Evolutionary conservation across 2,113 vertebrate species (phyloP).

Genomic region (Pogona vitticeps): DNA sequence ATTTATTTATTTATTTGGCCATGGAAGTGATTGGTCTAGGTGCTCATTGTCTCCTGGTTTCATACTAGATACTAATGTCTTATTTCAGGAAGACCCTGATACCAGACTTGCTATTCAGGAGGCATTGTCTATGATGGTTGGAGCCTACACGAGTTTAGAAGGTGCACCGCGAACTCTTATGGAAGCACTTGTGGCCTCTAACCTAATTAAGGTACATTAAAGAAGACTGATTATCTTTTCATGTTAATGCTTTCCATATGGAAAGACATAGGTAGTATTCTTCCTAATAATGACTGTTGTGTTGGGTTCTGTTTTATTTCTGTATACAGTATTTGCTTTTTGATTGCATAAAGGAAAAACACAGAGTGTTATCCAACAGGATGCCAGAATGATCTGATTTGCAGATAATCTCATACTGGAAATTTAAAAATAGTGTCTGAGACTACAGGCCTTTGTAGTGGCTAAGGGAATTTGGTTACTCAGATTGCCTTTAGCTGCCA

Average conservation of each 20-base stretch:
- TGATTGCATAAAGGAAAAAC: background rate
- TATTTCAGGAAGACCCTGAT: constrained; percentile 89
- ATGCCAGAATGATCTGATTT: background rate
- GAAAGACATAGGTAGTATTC: background rate
- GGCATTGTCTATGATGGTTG: constrained; percentile 98
- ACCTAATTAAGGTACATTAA: constrained; percentile 89
- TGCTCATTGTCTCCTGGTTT: background rate
- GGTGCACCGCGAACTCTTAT: constrained; percentile 95
- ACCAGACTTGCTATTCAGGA: constrained; percentile 97
- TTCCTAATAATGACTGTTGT: background rate
- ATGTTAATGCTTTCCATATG: background rate
- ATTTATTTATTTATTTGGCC: background rate
- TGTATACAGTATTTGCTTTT: background rate
- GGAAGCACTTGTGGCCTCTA: constrained; percentile 96
- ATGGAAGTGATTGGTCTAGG: constrained; percentile 10
- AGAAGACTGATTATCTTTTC: background rate
- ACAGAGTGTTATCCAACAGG: background rate
- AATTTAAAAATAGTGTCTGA: background rate
- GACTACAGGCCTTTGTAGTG: background rate
- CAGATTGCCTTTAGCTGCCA: background rate
- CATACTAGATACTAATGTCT: background rate
- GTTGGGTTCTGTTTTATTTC: background rate
- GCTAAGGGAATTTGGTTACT: background rate
- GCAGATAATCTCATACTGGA: background rate
- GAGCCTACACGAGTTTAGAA: constrained; percentile 92